Base-by-base conservation (phyloP, 2,113 vertebrate species). In the Martes martes region DNA sequence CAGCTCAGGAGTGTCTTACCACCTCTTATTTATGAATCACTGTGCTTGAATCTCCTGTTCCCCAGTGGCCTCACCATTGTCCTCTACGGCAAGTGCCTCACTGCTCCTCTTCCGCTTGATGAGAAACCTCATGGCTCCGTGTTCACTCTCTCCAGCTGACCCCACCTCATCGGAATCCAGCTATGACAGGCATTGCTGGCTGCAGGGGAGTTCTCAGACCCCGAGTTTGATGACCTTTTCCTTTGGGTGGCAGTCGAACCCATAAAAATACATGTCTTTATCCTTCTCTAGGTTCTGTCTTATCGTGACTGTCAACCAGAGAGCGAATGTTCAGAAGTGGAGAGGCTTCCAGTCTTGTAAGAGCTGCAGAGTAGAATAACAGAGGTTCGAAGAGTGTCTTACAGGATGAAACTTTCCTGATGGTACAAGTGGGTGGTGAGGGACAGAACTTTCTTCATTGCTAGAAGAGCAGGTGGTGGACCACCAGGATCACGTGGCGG, bases 131-230 rank as follows among this genome's bases (percentile, higher is more conserved):
- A 4, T 15, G 4, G 11, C 47, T 42, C 2, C 9, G 0, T n/a
- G 31, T 52, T 3, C 26, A 2, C 2, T 31, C 0, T 26, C 0
- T 2, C n/a, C 9, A 5, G 33, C 5, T 8, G 0, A 1, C 1
- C 4, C 23, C 23, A 15, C 9, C 26, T 63, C 26, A 45, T 15
- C 10, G 7, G 24, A 24, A 15, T 31, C 19, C 33, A 65, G 57
- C 26, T 0, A 1, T 4, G 36, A 42, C 15, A 16, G 8, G 28
- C 4, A 36, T 15, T 1, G 7, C 2, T 8, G 55, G 47, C n/a
- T 86, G 63, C 16, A 10, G 28, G n/a, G 50, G 52, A 4, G 26
- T 8, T 33, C 21, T 14, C 14, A 10, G 31, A 11, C 5, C 16
- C 4, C n/a, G 23, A 7, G 31, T 9, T 74, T 23, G 31, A 69